Conservation (phyloP, 1,140 invertebrate species). For the Pygmarrhopalites habei region DNA sequence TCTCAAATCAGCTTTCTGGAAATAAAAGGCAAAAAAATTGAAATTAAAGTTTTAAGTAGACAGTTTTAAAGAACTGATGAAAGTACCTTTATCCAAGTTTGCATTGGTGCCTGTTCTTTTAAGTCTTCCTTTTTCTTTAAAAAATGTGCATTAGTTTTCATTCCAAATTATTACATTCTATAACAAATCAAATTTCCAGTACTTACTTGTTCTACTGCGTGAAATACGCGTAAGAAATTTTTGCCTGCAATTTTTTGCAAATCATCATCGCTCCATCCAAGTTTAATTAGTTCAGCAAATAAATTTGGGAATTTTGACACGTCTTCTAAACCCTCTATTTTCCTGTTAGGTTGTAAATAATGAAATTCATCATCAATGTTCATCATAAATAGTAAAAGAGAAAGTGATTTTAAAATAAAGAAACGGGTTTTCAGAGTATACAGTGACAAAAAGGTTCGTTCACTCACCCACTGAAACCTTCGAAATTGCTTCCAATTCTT, state of each 20-base stretch:
- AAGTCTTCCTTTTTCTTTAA: constrained; percentile 23
- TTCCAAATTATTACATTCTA: too few species aligned
- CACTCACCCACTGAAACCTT: constrained; percentile 43
- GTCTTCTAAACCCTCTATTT: constrained; percentile 48
- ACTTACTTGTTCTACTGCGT: constrained; percentile 34
- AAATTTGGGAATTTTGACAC: constrained; percentile 50
- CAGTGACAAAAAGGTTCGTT: too few species aligned
- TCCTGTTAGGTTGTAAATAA: too few species aligned
- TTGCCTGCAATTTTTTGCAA: constrained; percentile 48
- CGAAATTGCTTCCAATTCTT: constrained; percentile 44
- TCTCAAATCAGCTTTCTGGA: constrained; percentile 19
- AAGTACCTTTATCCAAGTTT: constrained; percentile 20
- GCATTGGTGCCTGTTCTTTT: constrained; percentile 17
- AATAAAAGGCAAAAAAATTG: background rate
- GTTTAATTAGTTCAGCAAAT: constrained; percentile 44
- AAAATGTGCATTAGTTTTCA: too few species aligned
- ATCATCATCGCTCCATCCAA: constrained; percentile 46
- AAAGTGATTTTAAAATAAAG: too few species aligned
- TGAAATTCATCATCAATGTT: too few species aligned
- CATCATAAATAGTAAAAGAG: too few species aligned
- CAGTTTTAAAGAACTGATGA: too few species aligned
- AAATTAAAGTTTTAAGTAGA: too few species aligned
- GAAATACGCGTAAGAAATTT: constrained; percentile 49
- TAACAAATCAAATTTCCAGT: too few species aligned
- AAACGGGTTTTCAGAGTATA: too few species aligned